These are phyloP conservation scores for Plumapathes pennacea DNA, from an alignment of 92 coral and sea anemone species.

Conservation along the genomic window DNA sequence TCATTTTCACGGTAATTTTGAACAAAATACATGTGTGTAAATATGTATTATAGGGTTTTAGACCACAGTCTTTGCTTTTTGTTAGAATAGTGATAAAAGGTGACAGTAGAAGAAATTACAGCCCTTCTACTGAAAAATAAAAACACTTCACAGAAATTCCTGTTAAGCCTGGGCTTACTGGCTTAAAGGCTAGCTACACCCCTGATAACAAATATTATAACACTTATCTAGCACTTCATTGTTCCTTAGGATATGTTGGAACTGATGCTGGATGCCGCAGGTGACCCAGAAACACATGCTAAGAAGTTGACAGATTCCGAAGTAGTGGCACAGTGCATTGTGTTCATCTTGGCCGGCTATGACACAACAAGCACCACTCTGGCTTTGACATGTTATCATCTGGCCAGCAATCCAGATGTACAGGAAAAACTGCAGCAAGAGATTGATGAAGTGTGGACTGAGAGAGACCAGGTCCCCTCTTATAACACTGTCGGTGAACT, in stretches of 20 bases:
- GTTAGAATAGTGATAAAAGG: no score
- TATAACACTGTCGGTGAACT: constrained; percentile 39
- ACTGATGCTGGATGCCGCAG: constrained; percentile 33
- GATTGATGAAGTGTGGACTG: constrained; percentile 41
- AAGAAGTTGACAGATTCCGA: constrained; percentile 48
- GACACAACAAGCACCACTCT: constrained; percentile 52
- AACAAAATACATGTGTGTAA: no score
- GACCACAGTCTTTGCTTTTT: no score
- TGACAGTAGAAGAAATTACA: no score
- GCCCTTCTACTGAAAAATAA: no score
- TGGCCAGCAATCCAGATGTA: constrained; percentile 49
- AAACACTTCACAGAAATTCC: no score
- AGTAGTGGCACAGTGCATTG: constrained; percentile 53
- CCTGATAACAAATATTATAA: no score
- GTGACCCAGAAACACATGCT: constrained; percentile 8
- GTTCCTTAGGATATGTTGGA: constrained; percentile 31
- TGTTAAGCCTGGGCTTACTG: no score
- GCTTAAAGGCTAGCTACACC: no score
- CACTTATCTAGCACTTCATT: no score
- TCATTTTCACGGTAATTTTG: no score
- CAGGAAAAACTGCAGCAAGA: constrained; percentile 44
- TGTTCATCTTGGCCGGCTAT: constrained; percentile 47
- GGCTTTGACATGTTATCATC: constrained; percentile 21
- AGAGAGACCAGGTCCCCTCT: constrained; percentile 20
- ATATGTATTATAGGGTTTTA: no score